These are phyloP conservation scores for Scaptomyza polygonia DNA, from an alignment of 2,888 invertebrate genomes.

Conservation along the genomic window DNA sequence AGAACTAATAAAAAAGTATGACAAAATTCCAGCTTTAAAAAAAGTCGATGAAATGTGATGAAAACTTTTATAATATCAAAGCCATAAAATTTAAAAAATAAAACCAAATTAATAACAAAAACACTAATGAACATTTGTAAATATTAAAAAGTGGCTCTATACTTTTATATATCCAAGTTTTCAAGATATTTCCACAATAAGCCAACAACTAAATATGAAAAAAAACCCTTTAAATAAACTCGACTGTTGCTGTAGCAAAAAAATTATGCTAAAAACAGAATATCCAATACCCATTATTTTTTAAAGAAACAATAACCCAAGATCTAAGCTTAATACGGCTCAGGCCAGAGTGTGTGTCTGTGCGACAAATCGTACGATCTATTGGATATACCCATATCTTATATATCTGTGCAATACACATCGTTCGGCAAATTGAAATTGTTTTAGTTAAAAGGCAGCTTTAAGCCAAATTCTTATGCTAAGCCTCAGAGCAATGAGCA, in stretches of 20 bases:
- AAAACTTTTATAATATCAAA: constrained; percentile 8
- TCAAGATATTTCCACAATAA: constrained; percentile 1
- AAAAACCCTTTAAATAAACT: constrained; percentile 1
- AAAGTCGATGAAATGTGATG: constrained; percentile 13
- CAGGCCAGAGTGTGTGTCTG: constrained; percentile 26
- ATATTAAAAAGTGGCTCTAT: constrained; percentile 17
- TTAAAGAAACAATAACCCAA: not conserved
- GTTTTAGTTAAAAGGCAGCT: constrained; percentile 4
- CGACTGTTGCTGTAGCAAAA: constrained; percentile 13
- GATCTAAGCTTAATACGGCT: constrained; percentile 2
- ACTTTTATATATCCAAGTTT: constrained; percentile 12
- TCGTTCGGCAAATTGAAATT: not conserved
- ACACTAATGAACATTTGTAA: constrained; percentile 11
- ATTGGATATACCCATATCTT: not conserved
- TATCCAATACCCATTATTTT: not conserved
- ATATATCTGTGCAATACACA: not conserved
- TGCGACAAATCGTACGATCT: not conserved
- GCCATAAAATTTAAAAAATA: not conserved
- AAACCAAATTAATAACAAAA: not conserved
- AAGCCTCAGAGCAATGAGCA: constrained; percentile 23
- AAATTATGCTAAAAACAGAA: constrained; percentile 10
- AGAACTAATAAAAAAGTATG: constrained; percentile 31
- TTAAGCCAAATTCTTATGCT: constrained; percentile 22
- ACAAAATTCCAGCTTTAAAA: constrained; percentile 2
- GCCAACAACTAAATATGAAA: not conserved